Evolutionary conservation across 2,113 vertebrate species (phyloP), one percentile per base, ranked within the genome.

Genomic region (Ciconia boyciana): DNA sequence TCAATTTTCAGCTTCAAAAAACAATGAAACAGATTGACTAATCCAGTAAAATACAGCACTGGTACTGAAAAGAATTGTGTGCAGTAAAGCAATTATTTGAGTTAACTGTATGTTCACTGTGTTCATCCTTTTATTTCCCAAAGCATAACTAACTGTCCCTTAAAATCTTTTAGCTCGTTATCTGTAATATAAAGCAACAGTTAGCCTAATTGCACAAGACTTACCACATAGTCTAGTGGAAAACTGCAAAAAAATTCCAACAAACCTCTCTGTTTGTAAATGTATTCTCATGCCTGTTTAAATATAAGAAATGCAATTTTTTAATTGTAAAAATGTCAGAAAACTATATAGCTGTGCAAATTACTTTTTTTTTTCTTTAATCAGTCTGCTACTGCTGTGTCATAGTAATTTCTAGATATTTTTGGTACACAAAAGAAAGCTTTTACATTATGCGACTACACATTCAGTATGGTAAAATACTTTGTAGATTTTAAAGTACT

Each of bases 161-260:
- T 95, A 96, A 94, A 96, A 90, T 89, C 93, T 97, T 94, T 93
- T 89, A 75, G 92, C 92, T 96, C 65, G 1, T 66, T 77, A 39
- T 66, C 43, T 61, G 11, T 77, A 60, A 44, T 39, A 17, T 28
- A 77, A 77, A 74, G 22, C 41, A 74, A 41, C 29, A 39, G 11
- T 21, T 79, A 58, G 29, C 7, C 32, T 71, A 65, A 36, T n/a
- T 79, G 32, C 41, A 25, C 41, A 57, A 75, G 66, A 48, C 20
- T 76, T 79, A n/a, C 0, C 12, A 14, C 13, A 17, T 11, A 55
- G 21, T 71, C 29, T 51, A 48, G 15, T 52, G 65, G 52, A 84
- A 70, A 86, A 95, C 8, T 62, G 19, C 5, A 17, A 17, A 18
- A 54, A 60, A 31, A 10, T 16, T 18, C 61, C 14, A 46, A 28